Base-by-base conservation (phyloP, 2,888 invertebrate species). In the Trichopria drosophilae region DNA sequence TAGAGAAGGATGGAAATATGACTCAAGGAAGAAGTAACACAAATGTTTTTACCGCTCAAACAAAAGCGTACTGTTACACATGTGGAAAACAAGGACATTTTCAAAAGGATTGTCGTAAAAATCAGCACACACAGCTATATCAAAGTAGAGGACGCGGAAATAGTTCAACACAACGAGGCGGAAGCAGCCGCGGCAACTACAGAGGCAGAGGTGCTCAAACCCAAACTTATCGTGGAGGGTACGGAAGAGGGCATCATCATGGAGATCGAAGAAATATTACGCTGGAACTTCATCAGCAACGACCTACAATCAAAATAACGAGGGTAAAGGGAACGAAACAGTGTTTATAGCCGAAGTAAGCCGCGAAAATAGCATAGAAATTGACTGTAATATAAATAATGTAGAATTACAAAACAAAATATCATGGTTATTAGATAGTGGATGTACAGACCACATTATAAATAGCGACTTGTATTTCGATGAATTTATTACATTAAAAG, bases 1-100 rank as follows among this genome's bases (percentile, higher is more conserved):
- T n/a, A 36, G 16, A 16, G 37, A 52, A 48, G 48, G 43, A 39
- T 18, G 51, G 41, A 46, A 41, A 41, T 12, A 36, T 50, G 36
- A 19, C 28, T 13, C 42, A 46, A 10, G 51, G 22, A 28, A 55
- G 41, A 31, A 48, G 19, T 24, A 52, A 55, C 10, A 36, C 41
- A 43, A 55, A 52, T 51, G 40, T 48, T 16, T 51, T 55, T 22
- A 23, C 28, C 3, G 10, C 28, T 26, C 10, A 42, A 26, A 20
- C 26, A 2, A 31, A 24, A 0, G 35, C 22, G 6, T 20, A 35
- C 5, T 35, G 18, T 12, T 19, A 6, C 9, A 16, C 19, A 4
- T 35, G 35, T n/a, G 32, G 35, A n/a, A 35, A 35, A 35, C 4
- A 4, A 20, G 35, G 35, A 3, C 35, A 35, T 9, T 5, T 3